phyloP scores from a whole-genome alignment of 2,797 vertebrate genomes.

The Anguilla pacifica region DNA sequence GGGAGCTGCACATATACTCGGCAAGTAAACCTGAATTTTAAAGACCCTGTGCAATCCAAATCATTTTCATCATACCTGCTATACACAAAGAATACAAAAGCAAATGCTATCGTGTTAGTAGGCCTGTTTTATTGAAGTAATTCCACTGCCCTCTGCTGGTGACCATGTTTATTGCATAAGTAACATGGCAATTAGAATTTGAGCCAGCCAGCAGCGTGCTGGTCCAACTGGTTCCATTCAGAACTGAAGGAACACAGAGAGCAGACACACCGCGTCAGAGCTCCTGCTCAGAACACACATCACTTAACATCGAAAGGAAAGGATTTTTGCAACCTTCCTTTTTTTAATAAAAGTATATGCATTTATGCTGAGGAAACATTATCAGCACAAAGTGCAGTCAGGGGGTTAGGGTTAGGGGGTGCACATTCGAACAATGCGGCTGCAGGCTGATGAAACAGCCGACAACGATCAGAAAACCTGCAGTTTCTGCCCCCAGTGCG shows the following conservation, averaged over 20 bases:
- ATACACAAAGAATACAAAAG: too few relatives aligned
- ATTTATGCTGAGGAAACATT: not conserved
- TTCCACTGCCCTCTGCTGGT: not conserved
- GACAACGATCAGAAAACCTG: not conserved
- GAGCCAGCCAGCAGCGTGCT: too few relatives aligned
- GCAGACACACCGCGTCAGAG: too few relatives aligned
- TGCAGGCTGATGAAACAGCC: not conserved
- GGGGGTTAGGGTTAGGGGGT: too few relatives aligned
- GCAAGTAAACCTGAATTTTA: not conserved
- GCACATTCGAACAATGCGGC: not conserved
- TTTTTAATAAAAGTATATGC: too few relatives aligned
- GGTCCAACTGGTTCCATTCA: too few relatives aligned
- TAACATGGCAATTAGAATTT: not conserved
- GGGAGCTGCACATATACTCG: too few relatives aligned
- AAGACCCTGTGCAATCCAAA: not conserved
- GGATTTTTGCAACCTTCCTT: too few relatives aligned
- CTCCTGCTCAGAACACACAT: too few relatives aligned
- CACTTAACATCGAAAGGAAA: too few relatives aligned
- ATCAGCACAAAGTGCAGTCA: not conserved
- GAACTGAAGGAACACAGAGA: too few relatives aligned
- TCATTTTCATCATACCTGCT: not conserved
- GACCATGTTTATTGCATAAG: not conserved
- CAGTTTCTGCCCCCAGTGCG: not conserved
- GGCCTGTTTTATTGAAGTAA: too few relatives aligned
- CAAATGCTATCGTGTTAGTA: not conserved